phyloP scores from a whole-genome alignment of 2,113 vertebrate species.

The Antennarius striatus region DNA sequence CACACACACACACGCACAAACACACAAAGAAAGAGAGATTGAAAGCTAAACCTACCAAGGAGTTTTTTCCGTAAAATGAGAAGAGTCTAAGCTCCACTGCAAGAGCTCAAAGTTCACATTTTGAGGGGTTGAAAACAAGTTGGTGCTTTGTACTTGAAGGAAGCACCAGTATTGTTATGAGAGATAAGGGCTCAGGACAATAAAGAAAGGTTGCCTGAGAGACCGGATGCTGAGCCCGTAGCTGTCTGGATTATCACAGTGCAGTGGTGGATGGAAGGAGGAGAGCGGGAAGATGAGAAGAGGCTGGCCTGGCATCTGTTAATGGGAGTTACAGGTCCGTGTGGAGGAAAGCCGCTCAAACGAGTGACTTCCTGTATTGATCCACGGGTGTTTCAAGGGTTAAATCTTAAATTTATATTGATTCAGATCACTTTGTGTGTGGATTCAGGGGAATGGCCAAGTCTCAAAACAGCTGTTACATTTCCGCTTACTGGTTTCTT shows the following conservation, averaged over 20 bases:
- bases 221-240: conserved; percentile 27
- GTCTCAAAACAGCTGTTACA: conserved; percentile 21
- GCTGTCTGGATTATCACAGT: conserved; percentile 59
- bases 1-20: background rate
- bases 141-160: conserved; percentile 42
- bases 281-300: conserved; percentile 16
- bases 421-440: conserved; percentile 47
- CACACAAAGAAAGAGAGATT: background rate
- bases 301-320: conserved; percentile 29
- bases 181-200: conserved; percentile 61
- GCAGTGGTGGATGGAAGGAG: conserved; percentile 44
- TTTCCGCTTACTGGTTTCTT: conserved; percentile 8
- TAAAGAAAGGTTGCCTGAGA: conserved; percentile 31
- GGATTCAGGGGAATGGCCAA: conserved; percentile 1
- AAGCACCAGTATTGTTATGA: conserved; percentile 23
- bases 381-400: conserved; percentile 62
- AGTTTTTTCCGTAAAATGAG: conserved; percentile 8
- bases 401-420: conserved; percentile 67
- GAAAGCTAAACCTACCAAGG: background rate
- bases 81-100: conserved; percentile 2
- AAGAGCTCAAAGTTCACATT: conserved; percentile 53
- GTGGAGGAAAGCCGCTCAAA: conserved; percentile 51
- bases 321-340: conserved; percentile 55
- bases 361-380: conserved; percentile 73
- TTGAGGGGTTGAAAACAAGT: conserved; percentile 39